Evolutionary conservation across 1,140 invertebrate species (phyloP), one percentile per base, ranked within the genome.

Genomic region (Lepeophtheirus salmonis): DNA sequence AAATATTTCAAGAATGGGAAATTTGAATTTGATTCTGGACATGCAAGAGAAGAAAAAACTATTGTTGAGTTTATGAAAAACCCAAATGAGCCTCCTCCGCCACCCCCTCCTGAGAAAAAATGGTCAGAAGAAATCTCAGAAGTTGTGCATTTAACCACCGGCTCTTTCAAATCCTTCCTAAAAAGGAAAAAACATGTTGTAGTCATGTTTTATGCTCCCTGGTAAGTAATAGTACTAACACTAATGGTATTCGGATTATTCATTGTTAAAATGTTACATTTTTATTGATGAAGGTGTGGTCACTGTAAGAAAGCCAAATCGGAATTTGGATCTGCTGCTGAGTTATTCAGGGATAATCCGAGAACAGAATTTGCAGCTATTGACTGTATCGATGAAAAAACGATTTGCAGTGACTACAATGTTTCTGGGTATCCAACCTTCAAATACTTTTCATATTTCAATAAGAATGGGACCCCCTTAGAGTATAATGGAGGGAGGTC

Each of bases 181-280:
- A 76, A 76, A 64, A 76, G 77, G 63, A 79, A 82, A 69, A 82
- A 80, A 64, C 84, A 89, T 71, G 82, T 80, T 13, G 67, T 91
- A 10, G 79, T 89, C 49, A 89, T 91, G 81, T 90, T 90, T 71
- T 91, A 91, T 73, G 86, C 87, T 2, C 87, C 87, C 30, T 91
- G 86, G 82, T 41, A 41, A 41, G 30, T 41, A n/a, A n/a, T n/a
- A n/a, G n/a, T n/a, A n/a, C n/a, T n/a, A n/a, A n/a, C n/a, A n/a
- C n/a, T n/a, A n/a, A n/a, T n/a, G n/a, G n/a, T n/a, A n/a, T n/a
- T n/a, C n/a, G n/a, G n/a, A n/a, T n/a, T n/a, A n/a, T n/a, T n/a
- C n/a, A n/a, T n/a, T n/a, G n/a, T n/a, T n/a, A n/a, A n/a, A n/a
- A n/a, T n/a, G n/a, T n/a, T 58, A 63, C 63, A 62, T 64, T 56